Base-by-base conservation (phyloP, 1,140 invertebrate genomes). In the Drosophila sucinea region DNA sequence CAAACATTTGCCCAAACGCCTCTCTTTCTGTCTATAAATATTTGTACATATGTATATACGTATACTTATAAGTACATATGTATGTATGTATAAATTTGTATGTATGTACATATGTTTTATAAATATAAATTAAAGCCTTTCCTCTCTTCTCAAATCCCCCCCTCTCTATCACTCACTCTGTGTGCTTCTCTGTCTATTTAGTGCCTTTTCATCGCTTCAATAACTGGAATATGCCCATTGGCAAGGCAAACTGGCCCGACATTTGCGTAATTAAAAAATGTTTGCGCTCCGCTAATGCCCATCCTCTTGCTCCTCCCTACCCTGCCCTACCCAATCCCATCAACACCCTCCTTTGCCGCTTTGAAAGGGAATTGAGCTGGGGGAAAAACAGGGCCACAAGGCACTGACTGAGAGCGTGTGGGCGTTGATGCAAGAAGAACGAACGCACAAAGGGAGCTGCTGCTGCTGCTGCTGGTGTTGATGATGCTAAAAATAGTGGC, bases 211-310 rank as follows among this genome's bases (percentile, higher is more conserved):
- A 86, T 79, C 83, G 79, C 83, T 86, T 83, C 79, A 86, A 86
- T 80, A 86, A 83, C 83, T 76, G 63, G 54, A 65, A 71, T 51
- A 51, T 72, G 72, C 83, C 83, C 77, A 67, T 62, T 65, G 73
- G 81, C 80, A 66, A 67, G 68, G 73, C 73, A 79, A 79, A 73
- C 76, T 82, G 83, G 56, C 62, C 61, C 77, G 62, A 81, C 84
- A 89, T 89, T 89, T 89, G 85, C 84, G 84, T 89, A 89, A 89
- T 89, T 89, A 89, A 89, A 89, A 89, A 89, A 89, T 89, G 84
- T 89, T 89, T 90, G 84, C 80, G 85, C 79, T 77, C 73, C 84
- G 81, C 77, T 71, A 84, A 84, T 77, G 74, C 74, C 64, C 65
- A 74, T 38, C 30, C 70, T 78, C 44, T 23, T 38, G 35, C 40